These are phyloP conservation scores for Engystomops pustulosus DNA, from an alignment of 2,113 vertebrate genomes.

Conservation along the genomic window DNA sequence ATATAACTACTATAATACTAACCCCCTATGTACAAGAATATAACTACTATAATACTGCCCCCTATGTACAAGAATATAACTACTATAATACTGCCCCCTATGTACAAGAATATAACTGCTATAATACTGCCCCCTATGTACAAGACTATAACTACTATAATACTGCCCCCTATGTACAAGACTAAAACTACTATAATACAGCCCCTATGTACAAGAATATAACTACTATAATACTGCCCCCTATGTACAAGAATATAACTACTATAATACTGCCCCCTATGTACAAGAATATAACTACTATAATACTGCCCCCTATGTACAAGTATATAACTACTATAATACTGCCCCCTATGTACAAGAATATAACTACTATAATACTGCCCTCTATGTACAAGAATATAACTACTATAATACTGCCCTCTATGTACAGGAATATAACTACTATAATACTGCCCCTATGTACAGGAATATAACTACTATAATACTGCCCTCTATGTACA, in stretches of 20 bases:
- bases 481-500: conserved; percentile 3
- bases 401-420: not conserved
- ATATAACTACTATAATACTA: conserved; percentile 11
- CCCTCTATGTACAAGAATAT: not conserved
- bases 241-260: not conserved
- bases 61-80: conserved; percentile 12
- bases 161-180: not conserved
- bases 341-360: not conserved
- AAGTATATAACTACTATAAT: not conserved
- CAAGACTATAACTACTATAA: conserved; percentile 13
- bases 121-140: not conserved
- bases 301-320: not conserved
- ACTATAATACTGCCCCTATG: not conserved
- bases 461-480: conserved; percentile 4
- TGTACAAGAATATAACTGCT: not conserved
- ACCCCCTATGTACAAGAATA: not conserved
- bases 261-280: conserved; percentile 9
- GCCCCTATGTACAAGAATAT: not conserved
- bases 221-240: conserved; percentile 6
- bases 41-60: not conserved
- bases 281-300: conserved; percentile 11
- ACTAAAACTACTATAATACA: conserved; percentile 1
- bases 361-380: conserved; percentile 5
- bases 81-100: not conserved
- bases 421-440: conserved; percentile 5